Evolutionary conservation across 2,888 invertebrate genomes (phyloP).

Genomic region (Lochmaea crataegi): DNA sequence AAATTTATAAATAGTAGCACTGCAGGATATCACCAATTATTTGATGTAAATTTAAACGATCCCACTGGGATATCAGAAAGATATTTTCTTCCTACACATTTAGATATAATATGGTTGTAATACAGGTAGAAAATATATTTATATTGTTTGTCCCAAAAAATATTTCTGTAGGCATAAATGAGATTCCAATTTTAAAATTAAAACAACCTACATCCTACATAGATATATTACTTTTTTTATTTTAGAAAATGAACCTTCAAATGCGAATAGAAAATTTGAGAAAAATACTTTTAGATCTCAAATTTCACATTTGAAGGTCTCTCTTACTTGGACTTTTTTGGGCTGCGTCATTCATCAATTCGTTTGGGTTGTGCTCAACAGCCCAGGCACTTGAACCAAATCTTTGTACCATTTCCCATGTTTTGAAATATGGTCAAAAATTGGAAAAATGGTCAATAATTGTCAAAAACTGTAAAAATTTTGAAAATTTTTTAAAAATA

Average conservation of each 20-base stretch:
- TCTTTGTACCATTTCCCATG: too few species aligned
- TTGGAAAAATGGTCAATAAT: too few species aligned
- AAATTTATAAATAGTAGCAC: neutral
- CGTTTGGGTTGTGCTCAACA: too few species aligned
- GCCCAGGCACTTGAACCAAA: too few species aligned
- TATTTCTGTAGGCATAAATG: neutral
- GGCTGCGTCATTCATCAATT: too few species aligned
- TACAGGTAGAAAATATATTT: neutral
- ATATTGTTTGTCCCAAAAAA: neutral
- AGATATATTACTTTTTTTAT: neutral
- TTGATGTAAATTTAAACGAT: constrained; percentile 7
- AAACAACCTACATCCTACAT: neutral
- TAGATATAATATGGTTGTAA: neutral
- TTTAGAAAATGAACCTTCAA: neutral
- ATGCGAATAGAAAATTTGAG: neutral
- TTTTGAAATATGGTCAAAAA: too few species aligned
- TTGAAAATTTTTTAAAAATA: too few species aligned
- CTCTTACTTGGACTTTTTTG: too few species aligned
- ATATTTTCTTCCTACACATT: neutral
- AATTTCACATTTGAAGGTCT: too few species aligned
- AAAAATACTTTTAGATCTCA: too few species aligned
- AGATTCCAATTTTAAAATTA: neutral
- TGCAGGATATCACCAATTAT: neutral
- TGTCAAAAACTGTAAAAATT: too few species aligned
- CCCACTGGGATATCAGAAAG: neutral